phyloP scores from a whole-genome alignment of 2,113 vertebrate species.

The Semnopithecus entellus region DNA sequence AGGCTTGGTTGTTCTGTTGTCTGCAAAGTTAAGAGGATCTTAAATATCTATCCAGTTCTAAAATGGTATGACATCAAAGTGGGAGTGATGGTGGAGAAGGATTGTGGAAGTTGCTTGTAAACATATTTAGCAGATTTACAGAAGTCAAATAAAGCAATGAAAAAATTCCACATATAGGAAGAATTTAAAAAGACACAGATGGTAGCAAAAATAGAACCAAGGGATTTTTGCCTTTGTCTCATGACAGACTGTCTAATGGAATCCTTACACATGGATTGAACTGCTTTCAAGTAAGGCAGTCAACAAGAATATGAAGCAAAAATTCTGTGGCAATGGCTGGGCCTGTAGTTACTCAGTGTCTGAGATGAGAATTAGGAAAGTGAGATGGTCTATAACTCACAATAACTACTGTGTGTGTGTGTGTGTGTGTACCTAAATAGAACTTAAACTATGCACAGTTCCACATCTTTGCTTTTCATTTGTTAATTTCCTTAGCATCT shows the following conservation, averaged over 20 bases:
- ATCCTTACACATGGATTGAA: constrained; percentile 35
- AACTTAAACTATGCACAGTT: not conserved
- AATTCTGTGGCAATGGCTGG: not conserved
- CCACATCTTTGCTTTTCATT: not conserved
- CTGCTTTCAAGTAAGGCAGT: constrained; percentile 22
- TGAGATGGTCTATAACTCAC: not conserved
- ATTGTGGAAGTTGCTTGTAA: not conserved
- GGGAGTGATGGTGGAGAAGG: not conserved
- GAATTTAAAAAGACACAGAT: not conserved
- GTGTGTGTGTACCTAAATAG: not conserved
- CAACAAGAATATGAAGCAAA: constrained; percentile 46
- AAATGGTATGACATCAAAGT: not conserved
- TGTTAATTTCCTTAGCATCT: not conserved
- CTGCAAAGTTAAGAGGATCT: not conserved
- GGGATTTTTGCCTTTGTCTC: constrained; percentile 41
- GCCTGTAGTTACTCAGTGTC: not conserved
- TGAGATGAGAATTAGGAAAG: constrained; percentile 5
- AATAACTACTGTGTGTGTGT: not conserved
- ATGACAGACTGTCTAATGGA: not conserved
- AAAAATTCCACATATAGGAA: not conserved
- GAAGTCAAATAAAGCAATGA: not conserved
- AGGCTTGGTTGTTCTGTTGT: not conserved
- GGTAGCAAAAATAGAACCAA: constrained; percentile 9
- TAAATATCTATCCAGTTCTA: not conserved
- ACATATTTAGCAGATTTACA: not conserved